Evolutionary conservation across 2,113 vertebrate genomes (phyloP), one percentile per base, ranked within the genome.

Genomic region (Oryzias celebensis): DNA sequence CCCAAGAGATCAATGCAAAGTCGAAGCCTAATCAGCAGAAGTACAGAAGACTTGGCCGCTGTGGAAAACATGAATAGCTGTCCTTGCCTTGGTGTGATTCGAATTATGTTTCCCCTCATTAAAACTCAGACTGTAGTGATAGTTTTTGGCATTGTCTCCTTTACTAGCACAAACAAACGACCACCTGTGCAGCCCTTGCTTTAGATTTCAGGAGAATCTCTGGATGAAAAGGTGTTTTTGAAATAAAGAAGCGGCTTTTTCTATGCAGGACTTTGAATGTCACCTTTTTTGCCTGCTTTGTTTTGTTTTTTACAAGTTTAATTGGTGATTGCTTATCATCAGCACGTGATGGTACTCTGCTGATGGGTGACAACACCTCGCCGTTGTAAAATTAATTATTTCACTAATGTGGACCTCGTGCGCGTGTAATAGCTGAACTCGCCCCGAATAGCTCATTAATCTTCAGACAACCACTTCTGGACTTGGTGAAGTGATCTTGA

Each of bases 361-460:
- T 78, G 77, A 64, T 86, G 75, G 85, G 89, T 64, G 76, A 91
- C 91, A 94, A 92, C 94, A 92, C 85, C 87, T 71, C 81, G 52
- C 77, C 92, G 86, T 91, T 94, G 90, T 93, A 90, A 95, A 95
- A 95, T 94, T 94, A 94, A 94, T 94, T 94, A 90, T 87, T 90
- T 86, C 81, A 89, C 88, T 85, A 91, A 88, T 85, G 81, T 90
- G 83, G 86, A 89, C 85, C 87, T 82, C 60, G 80, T 83, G 86
- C 86, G 81, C 92, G 89, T 85, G 65, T 83, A 93, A 93, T 88
- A 74, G 83, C 90, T 94, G 91, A 94, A 94, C 84, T 91, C 73
- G 88, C 83, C 87, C 88, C 90, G 89, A 91, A 92, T 88, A 94
- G 90, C 83, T 94, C 91, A 94, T 95, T 95, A 95, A 94, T 94